phyloP scores from a whole-genome alignment of 2,888 invertebrate species.

The Drepana falcataria region DNA sequence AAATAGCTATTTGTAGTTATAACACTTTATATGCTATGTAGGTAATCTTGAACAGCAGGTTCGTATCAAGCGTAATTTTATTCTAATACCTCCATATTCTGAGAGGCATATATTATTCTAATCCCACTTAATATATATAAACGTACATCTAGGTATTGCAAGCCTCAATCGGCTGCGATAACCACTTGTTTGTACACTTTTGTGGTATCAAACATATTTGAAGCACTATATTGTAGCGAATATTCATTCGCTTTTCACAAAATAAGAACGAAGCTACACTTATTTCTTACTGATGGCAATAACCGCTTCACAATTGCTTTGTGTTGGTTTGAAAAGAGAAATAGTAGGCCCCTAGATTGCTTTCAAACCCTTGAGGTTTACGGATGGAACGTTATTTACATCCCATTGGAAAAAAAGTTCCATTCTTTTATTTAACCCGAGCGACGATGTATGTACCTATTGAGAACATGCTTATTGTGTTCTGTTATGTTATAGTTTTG shows the following conservation, averaged over 20 bases:
- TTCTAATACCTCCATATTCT: no score
- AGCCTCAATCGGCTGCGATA: no score
- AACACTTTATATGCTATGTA: no score
- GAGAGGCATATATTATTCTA: no score
- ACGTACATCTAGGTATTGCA: no score
- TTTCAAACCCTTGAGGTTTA: constrained; percentile 61
- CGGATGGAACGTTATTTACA: constrained; percentile 60
- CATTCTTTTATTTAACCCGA: constrained; percentile 39
- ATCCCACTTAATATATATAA: no score
- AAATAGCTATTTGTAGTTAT: no score
- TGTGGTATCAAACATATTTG: no score
- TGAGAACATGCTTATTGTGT: constrained; percentile 25
- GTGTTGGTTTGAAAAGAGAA: constrained; percentile 57
- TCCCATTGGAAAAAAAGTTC: constrained; percentile 44
- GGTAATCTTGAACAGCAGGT: no score
- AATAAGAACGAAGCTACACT: constrained; percentile 39
- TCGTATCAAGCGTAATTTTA: no score
- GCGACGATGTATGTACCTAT: constrained; percentile 14
- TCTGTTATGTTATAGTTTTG: constrained; percentile 1
- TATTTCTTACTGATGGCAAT: constrained; percentile 51
- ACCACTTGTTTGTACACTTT: no score
- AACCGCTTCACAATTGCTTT: constrained; percentile 62
- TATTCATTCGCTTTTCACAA: constrained; percentile 19
- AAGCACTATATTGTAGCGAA: neutral
- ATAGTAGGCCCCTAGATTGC: constrained; percentile 55